Percentiles rank a stretch among this genome's conserved stretches.
Conservation (phyloP, 2,888 invertebrate species). For the Scaptomyza tumidula region DNA sequence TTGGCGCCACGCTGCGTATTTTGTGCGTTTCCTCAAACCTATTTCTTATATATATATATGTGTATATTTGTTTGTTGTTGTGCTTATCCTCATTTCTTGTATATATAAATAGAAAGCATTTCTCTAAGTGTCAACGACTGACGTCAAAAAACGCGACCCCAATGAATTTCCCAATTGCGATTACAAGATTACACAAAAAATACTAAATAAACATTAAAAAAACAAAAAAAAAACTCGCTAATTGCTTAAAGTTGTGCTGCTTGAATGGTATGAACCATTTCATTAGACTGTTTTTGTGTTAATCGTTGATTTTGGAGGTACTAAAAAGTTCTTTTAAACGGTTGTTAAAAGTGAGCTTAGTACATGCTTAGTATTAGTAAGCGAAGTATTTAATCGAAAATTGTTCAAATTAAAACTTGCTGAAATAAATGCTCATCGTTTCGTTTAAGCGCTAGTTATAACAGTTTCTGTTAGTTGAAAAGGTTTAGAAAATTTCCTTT, state of each 20-base stretch:
- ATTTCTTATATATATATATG: too few species aligned
- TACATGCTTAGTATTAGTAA: background rate
- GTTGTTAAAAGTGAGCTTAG: background rate
- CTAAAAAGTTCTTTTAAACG: background rate
- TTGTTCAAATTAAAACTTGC: too few species aligned
- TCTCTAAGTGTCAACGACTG: constrained; percentile 23
- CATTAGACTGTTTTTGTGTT: background rate
- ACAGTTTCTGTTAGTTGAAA: too few species aligned
- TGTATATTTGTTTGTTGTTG: too few species aligned
- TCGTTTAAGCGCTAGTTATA: too few species aligned
- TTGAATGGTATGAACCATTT: constrained; percentile 1
- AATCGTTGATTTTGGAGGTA: constrained; percentile 2
- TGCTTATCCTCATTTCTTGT: constrained; percentile 1
- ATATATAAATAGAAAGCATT: constrained; percentile 53
- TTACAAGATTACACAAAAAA: constrained; percentile 21
- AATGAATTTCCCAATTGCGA: constrained; percentile 27
- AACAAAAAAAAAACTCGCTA: constrained; percentile 6
- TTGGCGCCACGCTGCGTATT: constrained; percentile 44
- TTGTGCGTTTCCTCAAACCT: constrained; percentile 38
- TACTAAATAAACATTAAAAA: background rate
- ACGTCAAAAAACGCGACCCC: constrained; percentile 36
- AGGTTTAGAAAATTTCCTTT: too few species aligned
- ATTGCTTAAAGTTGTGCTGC: constrained; percentile 25
- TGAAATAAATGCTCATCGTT: too few species aligned
- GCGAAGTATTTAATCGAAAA: too few species aligned